These are phyloP conservation scores for Noctua comes DNA, from an alignment of 2,888 invertebrate species.

Conservation along the genomic window DNA sequence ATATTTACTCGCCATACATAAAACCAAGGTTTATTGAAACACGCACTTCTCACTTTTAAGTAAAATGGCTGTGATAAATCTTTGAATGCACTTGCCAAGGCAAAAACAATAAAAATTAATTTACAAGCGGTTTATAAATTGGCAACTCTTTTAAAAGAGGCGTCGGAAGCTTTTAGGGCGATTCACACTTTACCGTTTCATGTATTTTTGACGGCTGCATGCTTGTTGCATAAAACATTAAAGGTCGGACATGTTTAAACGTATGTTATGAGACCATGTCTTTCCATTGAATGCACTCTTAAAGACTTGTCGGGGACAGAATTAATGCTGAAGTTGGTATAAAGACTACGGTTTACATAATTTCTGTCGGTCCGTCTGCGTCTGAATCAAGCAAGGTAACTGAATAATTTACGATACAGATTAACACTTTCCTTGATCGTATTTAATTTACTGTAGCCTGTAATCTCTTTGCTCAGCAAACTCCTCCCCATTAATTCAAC, in stretches of 20 bases:
- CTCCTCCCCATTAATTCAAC: background rate
- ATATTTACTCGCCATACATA: constrained; percentile 43
- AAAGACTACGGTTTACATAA: constrained; percentile 37
- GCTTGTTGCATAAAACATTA: constrained; percentile 60
- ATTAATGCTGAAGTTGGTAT: constrained; percentile 27
- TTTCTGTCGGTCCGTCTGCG: constrained; percentile 6
- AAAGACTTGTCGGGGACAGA: constrained; percentile 25
- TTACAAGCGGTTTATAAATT: constrained; percentile 47
- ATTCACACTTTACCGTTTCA: constrained; percentile 44
- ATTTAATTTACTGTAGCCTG: constrained; percentile 1
- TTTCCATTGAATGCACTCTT: constrained; percentile 58
- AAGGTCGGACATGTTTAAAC: constrained; percentile 50
- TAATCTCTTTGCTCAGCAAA: background rate
- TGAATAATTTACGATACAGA: background rate
- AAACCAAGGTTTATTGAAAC: constrained; percentile 58
- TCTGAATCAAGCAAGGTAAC: constrained; percentile 10
- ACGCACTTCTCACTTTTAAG: constrained; percentile 54
- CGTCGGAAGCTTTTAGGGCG: constrained; percentile 39
- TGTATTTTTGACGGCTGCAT: constrained; percentile 43
- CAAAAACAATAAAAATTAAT: constrained; percentile 53
- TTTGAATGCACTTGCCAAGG: constrained; percentile 57
- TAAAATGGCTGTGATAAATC: constrained; percentile 56
- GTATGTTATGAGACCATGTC: constrained; percentile 50
- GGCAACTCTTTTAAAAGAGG: constrained; percentile 44
- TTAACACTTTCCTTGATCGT: background rate